Percentiles rank a stretch among this genome's conserved stretches.
Evolutionary conservation across 2,113 vertebrate species (phyloP).

Genomic region (Chionis minor): DNA sequence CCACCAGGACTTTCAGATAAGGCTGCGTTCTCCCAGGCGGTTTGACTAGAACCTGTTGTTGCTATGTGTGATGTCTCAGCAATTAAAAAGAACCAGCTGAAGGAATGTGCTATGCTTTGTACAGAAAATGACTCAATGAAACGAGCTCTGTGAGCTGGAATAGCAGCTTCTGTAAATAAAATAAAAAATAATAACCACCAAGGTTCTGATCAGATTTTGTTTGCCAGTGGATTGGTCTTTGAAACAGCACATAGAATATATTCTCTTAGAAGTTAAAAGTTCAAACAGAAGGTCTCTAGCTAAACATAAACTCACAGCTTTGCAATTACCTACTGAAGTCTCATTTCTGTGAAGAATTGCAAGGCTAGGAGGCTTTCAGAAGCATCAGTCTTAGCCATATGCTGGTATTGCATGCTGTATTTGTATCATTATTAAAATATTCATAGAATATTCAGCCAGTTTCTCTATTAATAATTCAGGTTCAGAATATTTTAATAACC

Average conservation of each 20-base stretch:
- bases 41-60: neutral
- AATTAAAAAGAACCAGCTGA: neutral
- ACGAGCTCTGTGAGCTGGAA: neutral
- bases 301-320: neutral
- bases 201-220: neutral
- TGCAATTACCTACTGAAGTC: constrained; percentile 17
- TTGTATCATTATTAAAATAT: constrained; percentile 49
- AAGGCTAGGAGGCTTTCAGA: neutral
- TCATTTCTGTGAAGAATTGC: constrained; percentile 13
- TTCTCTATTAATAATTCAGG: constrained; percentile 49
- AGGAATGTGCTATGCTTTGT: neutral
- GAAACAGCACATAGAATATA: neutral
- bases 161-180: neutral
- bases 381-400: neutral
- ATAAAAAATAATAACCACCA: neutral
- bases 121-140: neutral
- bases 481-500: constrained; percentile 37
- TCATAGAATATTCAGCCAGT: constrained; percentile 39
- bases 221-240: neutral
- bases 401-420: neutral
- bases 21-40: neutral
- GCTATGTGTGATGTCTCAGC: neutral
- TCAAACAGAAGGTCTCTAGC: constrained; percentile 28
- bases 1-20: neutral
- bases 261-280: constrained; percentile 38